Base-by-base conservation (phyloP, 2,113 vertebrate species). In the Macrotus californicus region DNA sequence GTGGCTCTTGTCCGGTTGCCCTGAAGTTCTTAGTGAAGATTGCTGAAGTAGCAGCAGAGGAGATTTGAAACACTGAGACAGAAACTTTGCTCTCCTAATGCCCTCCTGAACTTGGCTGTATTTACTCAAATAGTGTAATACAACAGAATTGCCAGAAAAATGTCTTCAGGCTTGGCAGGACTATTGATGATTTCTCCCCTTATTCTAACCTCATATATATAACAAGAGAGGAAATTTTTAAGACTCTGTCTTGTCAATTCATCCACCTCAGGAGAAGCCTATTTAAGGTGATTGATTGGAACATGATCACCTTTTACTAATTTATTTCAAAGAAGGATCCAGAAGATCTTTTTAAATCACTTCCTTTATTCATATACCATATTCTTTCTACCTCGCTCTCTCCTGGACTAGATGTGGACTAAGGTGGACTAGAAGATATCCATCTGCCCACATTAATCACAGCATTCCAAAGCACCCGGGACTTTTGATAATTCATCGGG, bases 1-100 rank as follows among this genome's bases (percentile, higher is more conserved):
- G 92, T 97, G 96, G 59, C 24, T 96, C 54, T 94, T 89, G 97
- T 94, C 97, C 94, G 96, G 16, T 96, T 96, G 48, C 95, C 93
- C 80, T 16, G 34, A 34, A 34, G 2, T 41, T 61, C 10, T 22
- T 34, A 77, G 36, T 72, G 13, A 16, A 76, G 9, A 41, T n/a
- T 26, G 26, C 15, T 52, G 67, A 81, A 73, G 61, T 39, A 43
- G 21, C 3, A 50, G 12, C 86, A 41, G 31, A 86, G 22, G 34
- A 69, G 24, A 88, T 43, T 4, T 70, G n/a, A 94, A n/a, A 5
- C 11, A 11, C 2, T 31, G 34, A 50, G 14, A 18, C 5, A 43
- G 64, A 52, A 90, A 18, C 19, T 75, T 83, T 61, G 31, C 11
- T 89, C 18, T 59, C 36, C 18, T 88, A 87, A 83, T 24, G 34